Evolutionary conservation across 2,797 vertebrate genomes (phyloP).

Genomic region (Falco novaeseelandiae): DNA sequence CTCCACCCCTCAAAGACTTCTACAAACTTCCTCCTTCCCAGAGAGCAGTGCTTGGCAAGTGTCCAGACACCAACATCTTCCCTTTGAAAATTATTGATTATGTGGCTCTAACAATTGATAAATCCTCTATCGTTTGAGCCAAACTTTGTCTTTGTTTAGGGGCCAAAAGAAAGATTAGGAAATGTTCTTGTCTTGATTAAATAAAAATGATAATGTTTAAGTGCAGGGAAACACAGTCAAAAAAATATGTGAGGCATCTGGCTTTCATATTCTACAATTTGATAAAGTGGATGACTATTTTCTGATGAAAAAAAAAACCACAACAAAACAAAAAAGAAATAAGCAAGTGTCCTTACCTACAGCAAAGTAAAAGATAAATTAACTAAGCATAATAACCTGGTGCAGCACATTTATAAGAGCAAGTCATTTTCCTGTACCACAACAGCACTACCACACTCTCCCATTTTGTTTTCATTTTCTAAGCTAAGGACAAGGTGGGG

Average conservation of each 20-base stretch:
- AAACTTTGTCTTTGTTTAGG: constrained; percentile 16
- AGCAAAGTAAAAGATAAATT: not conserved
- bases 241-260: not conserved
- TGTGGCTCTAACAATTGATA: not conserved
- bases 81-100: constrained; percentile 28
- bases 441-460: not conserved
- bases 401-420: not conserved
- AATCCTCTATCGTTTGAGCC: not conserved
- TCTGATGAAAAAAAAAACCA: not conserved
- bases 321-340: not conserved
- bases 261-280: not conserved
- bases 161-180: constrained; percentile 15
- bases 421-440: not conserved
- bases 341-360: not conserved
- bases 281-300: not conserved
- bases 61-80: not conserved
- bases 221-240: not conserved
- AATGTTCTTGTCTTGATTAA: not conserved
- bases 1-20: not conserved
- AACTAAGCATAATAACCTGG: not conserved
- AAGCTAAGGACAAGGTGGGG: not conserved
- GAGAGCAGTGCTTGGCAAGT: not conserved
- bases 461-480: not conserved
- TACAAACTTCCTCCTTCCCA: not conserved
- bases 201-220: not conserved